A percentile compares a stretch with the other conserved stretches of the same genome.
These are phyloP conservation scores for Pelodytes ibericus DNA, from an alignment of 2,797 vertebrate genomes.

Conservation along the genomic window DNA sequence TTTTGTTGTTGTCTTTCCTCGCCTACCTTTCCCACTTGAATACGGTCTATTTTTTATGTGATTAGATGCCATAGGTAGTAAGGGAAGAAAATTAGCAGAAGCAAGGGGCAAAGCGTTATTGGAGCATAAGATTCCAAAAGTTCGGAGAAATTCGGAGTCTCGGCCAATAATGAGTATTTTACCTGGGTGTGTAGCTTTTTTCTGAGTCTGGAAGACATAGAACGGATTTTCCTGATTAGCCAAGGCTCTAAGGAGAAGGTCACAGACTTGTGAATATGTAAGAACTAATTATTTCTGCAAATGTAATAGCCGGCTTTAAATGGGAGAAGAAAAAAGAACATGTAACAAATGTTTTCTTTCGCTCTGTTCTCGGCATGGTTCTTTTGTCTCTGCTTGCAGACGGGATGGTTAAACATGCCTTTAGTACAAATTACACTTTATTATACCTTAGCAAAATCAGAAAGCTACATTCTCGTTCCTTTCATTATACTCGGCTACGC, in stretches of 20 bases:
- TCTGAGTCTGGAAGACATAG: constrained; percentile 30
- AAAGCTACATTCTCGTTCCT: constrained; percentile 60
- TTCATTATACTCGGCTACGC: constrained; percentile 56
- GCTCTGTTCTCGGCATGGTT: constrained; percentile 13
- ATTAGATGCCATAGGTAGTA: too few relatives aligned
- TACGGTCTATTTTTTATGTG: too few relatives aligned
- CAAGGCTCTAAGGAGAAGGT: constrained; percentile 44
- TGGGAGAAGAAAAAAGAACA: constrained; percentile 26
- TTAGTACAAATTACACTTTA: constrained; percentile 60
- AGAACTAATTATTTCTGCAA: constrained; percentile 54
- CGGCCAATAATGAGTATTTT: too few relatives aligned
- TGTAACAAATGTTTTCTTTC: constrained; percentile 45
- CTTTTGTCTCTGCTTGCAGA: constrained; percentile 38
- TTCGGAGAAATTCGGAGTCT: too few relatives aligned
- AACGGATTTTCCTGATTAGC: constrained; percentile 46
- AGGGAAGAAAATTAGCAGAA: too few relatives aligned
- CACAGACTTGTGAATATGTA: constrained; percentile 52
- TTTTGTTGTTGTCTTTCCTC: too few relatives aligned
- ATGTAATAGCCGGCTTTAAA: constrained; percentile 51
- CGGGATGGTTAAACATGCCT: constrained; percentile 57
- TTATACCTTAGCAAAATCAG: constrained; percentile 58
- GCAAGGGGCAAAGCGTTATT: too few relatives aligned
- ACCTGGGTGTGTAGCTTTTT: constrained; percentile 26
- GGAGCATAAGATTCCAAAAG: too few relatives aligned
- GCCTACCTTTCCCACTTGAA: too few relatives aligned